Evolutionary conservation across 2,113 vertebrate species (phyloP).

Genomic region (Hirundichthys speculiger): DNA sequence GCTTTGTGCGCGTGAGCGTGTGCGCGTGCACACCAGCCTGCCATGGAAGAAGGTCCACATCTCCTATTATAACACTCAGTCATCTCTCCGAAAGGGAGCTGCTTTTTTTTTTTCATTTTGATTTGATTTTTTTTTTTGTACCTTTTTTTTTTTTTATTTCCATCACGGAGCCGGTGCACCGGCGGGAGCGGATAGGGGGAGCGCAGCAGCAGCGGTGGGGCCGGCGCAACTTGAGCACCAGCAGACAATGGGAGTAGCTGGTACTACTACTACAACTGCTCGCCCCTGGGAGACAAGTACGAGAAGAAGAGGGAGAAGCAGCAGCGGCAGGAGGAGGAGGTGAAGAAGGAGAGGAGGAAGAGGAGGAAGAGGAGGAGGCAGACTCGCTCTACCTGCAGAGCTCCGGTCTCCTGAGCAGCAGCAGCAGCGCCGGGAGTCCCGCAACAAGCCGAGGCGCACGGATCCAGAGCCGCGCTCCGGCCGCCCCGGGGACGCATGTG

Average conservation of each 20-base stretch:
- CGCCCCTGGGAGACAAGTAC: constrained; percentile 81
- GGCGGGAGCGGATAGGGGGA: constrained; percentile 55
- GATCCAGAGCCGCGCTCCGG: constrained; percentile 68
- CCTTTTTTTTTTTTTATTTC: too few relatives aligned
- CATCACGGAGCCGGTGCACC: constrained; percentile 45
- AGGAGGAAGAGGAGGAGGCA: constrained; percentile 56
- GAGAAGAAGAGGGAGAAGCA: constrained; percentile 43
- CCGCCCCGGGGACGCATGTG: constrained; percentile 72
- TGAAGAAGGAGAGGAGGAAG: constrained; percentile 43
- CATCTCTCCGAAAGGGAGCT: constrained; percentile 44
- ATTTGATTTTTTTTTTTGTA: too few relatives aligned
- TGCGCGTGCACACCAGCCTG: constrained; percentile 41
- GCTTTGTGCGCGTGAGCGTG: constrained; percentile 7
- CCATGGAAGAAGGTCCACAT: constrained; percentile 70
- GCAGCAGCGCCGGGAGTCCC: constrained; percentile 64
- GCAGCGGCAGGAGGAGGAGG: constrained; percentile 26
- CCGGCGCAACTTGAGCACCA: constrained; percentile 78
- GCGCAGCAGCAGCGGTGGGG: constrained; percentile 56
- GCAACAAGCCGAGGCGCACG: constrained; percentile 63
- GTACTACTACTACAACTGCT: constrained; percentile 64
- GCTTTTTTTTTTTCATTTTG: too few relatives aligned
- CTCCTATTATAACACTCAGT: constrained; percentile 17
- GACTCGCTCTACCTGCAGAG: constrained; percentile 76
- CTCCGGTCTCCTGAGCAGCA: constrained; percentile 52
- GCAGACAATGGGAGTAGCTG: constrained; percentile 91